Conservation (phyloP, 2,797 vertebrate species). For the Remorina albescens region DNA sequence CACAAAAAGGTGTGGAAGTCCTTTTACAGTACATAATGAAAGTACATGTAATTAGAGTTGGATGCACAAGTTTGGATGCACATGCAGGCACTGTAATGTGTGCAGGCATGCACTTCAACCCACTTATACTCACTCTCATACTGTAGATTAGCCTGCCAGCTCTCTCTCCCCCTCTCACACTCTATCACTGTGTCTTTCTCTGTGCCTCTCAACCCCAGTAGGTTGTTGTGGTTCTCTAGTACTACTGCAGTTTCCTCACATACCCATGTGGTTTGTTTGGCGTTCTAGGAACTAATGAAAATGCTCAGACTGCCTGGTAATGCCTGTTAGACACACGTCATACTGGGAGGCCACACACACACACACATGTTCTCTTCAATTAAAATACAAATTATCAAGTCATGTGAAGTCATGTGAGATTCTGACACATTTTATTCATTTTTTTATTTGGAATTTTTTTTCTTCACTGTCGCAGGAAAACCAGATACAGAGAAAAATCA, state of each 20-base stretch:
- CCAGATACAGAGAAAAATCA: background rate
- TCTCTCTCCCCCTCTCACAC: background rate
- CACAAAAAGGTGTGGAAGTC: conserved; percentile 19
- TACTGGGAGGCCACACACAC: conserved; percentile 58
- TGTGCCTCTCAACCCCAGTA: background rate
- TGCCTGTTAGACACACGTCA: conserved; percentile 58
- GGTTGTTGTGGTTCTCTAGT: conserved; percentile 48
- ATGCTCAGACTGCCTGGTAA: conserved; percentile 77
- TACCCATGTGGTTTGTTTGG: conserved; percentile 67
- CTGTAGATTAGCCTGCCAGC: conserved; percentile 31
- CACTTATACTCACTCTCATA: conserved; percentile 40
- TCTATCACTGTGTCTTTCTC: background rate
- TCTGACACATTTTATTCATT: too few species aligned
- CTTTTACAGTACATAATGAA: conserved; percentile 4
- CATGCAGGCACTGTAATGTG: conserved; percentile 47
- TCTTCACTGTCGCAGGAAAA: background rate
- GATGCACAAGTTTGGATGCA: conserved; percentile 23
- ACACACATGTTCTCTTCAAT: conserved; percentile 6
- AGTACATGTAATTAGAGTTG: conserved; percentile 9
- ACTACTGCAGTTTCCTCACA: conserved; percentile 72
- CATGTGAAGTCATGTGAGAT: conserved; percentile 30
- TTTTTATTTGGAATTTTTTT: background rate
- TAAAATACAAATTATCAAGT: conserved; percentile 22
- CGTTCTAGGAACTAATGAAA: conserved; percentile 76
- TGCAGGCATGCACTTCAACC: conserved; percentile 53